Evolutionary conservation across 2,888 invertebrate species (phyloP), one percentile per base, ranked within the genome.

Genomic region (Eupithecia inturbata): DNA sequence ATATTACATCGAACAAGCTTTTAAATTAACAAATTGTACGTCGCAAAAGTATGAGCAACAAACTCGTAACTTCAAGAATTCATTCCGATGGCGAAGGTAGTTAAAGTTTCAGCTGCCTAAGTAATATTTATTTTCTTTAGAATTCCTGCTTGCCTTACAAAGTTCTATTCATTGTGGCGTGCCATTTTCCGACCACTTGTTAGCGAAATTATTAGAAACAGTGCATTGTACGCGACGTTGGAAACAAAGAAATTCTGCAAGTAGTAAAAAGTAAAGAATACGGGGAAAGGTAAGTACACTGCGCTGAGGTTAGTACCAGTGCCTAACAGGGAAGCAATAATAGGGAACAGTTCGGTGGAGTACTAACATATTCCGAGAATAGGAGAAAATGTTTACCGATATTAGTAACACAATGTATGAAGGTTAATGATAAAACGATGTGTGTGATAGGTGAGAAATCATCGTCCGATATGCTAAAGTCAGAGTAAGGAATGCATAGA

Each of bases 141-240:
- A 83, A 85, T 74, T 85, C 80, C 76, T 78, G 82, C 83, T 83
- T 78, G 77, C 82, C 81, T 83, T 85, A 88, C 85, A 85, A 82
- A 87, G 85, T 88, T 84, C 79, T 84, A 81, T 84, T 83, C 88
- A 88, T 87, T 89, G 87, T 88, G 80, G 85, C 80, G 79, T 84
- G 82, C 83, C 80, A 85, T 86, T 88, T 88, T 84, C 85, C 84
- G 84, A 86, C 87, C 85, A 86, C 86, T 90, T 88, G 88, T 90
- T 89, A 88, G 87, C 80, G 77, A 91, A 90, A 90, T 92, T 91
- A 90, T 89, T 90, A 89, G 90, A 90, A 92, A 90, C 89, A 84
- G 86, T 84, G 87, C 86, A 91, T 90, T 91, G 91, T 89, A 81
- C 87, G 82, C 86, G 75, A 82, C 79, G 85, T 83, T 84, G 81